These are phyloP conservation scores for Caenorhabditis imperialis DNA, from an alignment of 2,888 invertebrate genomes.

Conservation along the genomic window DNA sequence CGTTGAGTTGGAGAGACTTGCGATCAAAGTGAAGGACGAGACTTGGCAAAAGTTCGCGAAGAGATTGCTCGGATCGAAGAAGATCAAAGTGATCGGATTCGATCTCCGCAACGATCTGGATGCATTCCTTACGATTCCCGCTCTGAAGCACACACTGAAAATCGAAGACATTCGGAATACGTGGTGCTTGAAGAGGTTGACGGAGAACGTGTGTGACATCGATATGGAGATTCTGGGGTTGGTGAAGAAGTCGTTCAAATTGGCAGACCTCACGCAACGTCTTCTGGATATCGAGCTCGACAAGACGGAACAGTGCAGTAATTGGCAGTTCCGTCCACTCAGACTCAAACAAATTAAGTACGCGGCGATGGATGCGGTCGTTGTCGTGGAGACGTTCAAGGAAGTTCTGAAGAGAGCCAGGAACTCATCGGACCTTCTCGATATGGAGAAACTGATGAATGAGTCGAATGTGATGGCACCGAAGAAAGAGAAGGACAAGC, in stretches of 20 bases:
- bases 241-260: constrained; percentile 50
- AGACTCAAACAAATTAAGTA: constrained; percentile 54
- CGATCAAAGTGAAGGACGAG: constrained; percentile 1
- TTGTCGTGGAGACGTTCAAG: constrained; percentile 51
- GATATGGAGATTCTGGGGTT: constrained; percentile 50
- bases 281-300: constrained; percentile 38
- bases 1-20: constrained; percentile 31
- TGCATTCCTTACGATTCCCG: constrained; percentile 43
- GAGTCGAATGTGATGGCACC: constrained; percentile 45
- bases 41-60: constrained; percentile 53
- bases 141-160: constrained; percentile 7
- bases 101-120: constrained; percentile 58
- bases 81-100: constrained; percentile 55
- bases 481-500: constrained; percentile 33
- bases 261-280: constrained; percentile 48
- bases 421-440: neutral
- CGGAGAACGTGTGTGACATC: constrained; percentile 49
- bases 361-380: constrained; percentile 63
- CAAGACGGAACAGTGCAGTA: constrained; percentile 61
- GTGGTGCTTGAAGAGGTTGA: constrained; percentile 48
- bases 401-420: constrained; percentile 22
- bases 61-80: constrained; percentile 30
- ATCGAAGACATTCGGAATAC: constrained; percentile 25
- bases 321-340: constrained; percentile 60
- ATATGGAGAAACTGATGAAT: neutral